These are phyloP conservation scores for Drosophila tropicalis DNA, from an alignment of 1,140 invertebrate species.

Conservation along the genomic window DNA sequence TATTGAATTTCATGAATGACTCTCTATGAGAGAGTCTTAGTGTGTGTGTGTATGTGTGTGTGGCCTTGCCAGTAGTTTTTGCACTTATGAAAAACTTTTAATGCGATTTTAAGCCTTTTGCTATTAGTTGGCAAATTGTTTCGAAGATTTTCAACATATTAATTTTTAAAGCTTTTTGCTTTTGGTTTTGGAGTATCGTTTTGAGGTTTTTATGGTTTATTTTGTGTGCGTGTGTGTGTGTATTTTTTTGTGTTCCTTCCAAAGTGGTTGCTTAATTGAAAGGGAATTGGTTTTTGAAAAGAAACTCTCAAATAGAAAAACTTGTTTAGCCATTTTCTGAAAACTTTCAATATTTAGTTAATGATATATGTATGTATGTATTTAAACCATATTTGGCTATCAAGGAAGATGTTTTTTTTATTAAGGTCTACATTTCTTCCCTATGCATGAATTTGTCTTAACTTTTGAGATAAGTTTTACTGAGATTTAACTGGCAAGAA, in stretches of 20 bases:
- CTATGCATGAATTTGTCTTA: no score
- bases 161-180: conserved; percentile 55
- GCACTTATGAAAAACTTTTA: conserved; percentile 57
- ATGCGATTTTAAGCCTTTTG: conserved; percentile 76
- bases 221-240: background rate
- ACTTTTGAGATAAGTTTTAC: background rate
- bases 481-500: conserved; percentile 32
- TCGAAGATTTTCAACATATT: conserved; percentile 72
- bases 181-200: conserved; percentile 5
- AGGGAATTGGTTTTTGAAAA: conserved; percentile 21
- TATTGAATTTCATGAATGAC: conserved; percentile 62
- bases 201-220: conserved; percentile 21
- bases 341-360: background rate
- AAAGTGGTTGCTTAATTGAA: conserved; percentile 50
- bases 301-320: background rate
- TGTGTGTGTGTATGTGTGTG: conserved; percentile 30
- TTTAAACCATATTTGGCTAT: no score
- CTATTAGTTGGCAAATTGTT: conserved; percentile 76
- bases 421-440: no score
- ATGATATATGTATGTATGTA: no score
- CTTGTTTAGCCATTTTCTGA: background rate
- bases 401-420: no score
- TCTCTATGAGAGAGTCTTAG: conserved; percentile 11
- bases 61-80: conserved; percentile 50
- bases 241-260: background rate